phyloP scores from a whole-genome alignment of 1,140 invertebrate genomes.

The Euglossa dilemma region DNA sequence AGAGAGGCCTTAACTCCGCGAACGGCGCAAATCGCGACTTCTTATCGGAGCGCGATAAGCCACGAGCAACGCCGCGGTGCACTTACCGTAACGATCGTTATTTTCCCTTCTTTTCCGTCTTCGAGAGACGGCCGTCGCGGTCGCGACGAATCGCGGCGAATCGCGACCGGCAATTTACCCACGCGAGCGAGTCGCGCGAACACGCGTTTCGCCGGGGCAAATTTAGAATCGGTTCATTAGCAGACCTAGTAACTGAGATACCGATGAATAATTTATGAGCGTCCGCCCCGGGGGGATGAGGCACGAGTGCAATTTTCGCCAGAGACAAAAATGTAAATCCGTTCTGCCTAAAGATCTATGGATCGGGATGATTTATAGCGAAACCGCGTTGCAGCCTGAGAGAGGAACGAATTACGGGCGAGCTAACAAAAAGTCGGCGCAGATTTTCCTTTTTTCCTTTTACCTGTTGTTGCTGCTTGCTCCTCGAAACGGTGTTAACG shows the following conservation, averaged over 20 bases:
- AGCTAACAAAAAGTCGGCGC: background rate
- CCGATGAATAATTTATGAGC: slow-evolving; percentile 33
- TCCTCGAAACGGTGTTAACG: slow-evolving; percentile 68
- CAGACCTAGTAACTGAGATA: background rate
- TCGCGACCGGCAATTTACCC: background rate
- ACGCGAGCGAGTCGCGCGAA: background rate
- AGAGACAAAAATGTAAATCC: background rate
- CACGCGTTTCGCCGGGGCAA: background rate
- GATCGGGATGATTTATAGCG: slow-evolving; percentile 6
- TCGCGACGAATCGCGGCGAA: background rate
- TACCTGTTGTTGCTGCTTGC: slow-evolving; percentile 73
- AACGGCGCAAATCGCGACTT: slow-evolving; percentile 47
- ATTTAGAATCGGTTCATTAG: slow-evolving; percentile 23
- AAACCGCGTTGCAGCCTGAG: background rate
- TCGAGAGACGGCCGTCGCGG: background rate
- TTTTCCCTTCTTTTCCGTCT: background rate
- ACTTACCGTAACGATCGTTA: slow-evolving; percentile 40
- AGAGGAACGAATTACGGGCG: no score
- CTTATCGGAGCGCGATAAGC: slow-evolving; percentile 40
- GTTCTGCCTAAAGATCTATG: background rate
- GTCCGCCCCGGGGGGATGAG: background rate
- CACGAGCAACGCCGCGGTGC: background rate
- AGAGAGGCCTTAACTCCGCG: slow-evolving; percentile 36
- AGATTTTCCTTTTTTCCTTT: background rate
- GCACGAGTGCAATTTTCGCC: background rate